Base-by-base conservation (phyloP, 2,797 vertebrate species). In the Silurus aristotelis region DNA sequence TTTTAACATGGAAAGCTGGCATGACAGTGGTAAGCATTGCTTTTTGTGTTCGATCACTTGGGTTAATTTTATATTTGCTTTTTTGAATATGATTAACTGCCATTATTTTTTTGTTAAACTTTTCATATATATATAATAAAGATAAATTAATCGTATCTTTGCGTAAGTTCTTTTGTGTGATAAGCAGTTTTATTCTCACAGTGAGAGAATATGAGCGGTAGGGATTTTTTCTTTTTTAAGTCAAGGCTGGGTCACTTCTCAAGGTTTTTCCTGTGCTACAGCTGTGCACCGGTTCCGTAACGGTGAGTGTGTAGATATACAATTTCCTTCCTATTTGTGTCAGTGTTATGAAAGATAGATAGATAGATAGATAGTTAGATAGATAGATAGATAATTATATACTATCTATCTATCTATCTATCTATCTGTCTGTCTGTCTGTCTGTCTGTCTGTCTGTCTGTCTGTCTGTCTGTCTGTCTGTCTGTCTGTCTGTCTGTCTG, bases 71-170 rank as follows among this genome's bases (percentile, higher is more conserved):
- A 46, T 63, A 64, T 61, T 43, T 64, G 60, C 60, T 17, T 13
- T 60, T 25, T 9, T 60, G 10, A 15, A 19, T 15, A 27, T 63
- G 3, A 61, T 38, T 38, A 38, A 78, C 75, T 22, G 17, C 27
- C 3, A 0, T 83, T 72, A 31, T 60, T 61, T 9, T 20, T 48
- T 56, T 22, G 5, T 9, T 78, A 0, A 56, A 27, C 64, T 4
- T 79, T 79, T 79, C 22, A 10, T 52, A 31, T 71, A 31, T 71
- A n/a, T 71, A 12, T n/a, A 84, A 79, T 84, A 84, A 80, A 84
- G 10, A 27, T 61, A 0, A 60, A n/a, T 66, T 0, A 66, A 31
- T 2, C 0, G 0, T 81, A 55, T 20, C 8, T 80, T 67, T 63
- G 20, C 15, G 20, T 46, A 0, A 7, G 2, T 43, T 61, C 6